Evolutionary conservation across 2,113 vertebrate genomes (phyloP).

Genomic region (Callipepla squamata): DNA sequence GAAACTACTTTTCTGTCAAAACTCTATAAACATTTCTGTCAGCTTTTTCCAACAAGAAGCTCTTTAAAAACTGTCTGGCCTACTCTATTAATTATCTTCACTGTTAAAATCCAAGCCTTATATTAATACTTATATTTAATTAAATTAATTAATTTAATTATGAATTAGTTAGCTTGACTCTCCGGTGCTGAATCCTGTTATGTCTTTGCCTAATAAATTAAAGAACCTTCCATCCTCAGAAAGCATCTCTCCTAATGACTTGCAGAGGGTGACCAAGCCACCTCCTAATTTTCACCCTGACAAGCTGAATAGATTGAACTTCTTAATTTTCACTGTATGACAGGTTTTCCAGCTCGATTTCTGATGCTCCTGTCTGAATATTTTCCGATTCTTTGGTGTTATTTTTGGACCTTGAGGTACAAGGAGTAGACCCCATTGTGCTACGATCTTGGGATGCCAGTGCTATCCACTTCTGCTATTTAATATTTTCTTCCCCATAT

Average conservation of each 20-base stretch:
- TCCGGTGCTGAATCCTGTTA: constrained; percentile 7
- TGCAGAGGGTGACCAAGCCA: neutral
- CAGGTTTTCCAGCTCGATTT: neutral
- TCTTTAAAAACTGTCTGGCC: neutral
- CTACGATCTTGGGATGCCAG: neutral
- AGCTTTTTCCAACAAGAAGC: neutral
- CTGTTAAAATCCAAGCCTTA: neutral
- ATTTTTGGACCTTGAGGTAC: neutral
- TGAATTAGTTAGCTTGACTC: constrained; percentile 19
- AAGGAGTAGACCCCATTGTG: neutral
- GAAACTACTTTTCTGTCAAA: neutral
- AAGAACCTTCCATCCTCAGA: neutral
- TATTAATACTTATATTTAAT: constrained; percentile 5
- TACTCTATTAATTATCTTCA: neutral
- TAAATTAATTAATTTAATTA: constrained; percentile 24
- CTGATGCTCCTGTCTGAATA: neutral
- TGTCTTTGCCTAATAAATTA: constrained; percentile 15
- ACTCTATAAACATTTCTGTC: neutral
- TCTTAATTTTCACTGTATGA: neutral
- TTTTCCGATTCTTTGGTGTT: neutral
- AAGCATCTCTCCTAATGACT: neutral
- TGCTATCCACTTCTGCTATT: neutral
- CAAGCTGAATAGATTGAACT: neutral
- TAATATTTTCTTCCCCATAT: neutral
- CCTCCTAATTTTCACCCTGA: neutral